Percentiles rank a stretch among this genome's conserved stretches.
phyloP scores from a whole-genome alignment of 2,113 vertebrate species.

The Grantiella picta region DNA sequence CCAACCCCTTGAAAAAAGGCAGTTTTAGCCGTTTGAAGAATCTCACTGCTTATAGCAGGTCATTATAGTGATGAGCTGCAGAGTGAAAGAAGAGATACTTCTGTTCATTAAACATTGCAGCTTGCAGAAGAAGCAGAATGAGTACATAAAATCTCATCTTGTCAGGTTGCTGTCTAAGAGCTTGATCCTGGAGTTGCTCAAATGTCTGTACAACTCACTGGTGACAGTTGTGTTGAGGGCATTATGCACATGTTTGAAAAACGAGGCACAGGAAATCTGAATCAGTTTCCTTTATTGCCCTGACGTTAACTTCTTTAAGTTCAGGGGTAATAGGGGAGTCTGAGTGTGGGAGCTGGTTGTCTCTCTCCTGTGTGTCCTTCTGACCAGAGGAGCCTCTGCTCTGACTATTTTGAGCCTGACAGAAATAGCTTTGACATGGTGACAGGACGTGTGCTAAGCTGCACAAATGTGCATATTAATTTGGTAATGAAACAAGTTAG shows the following conservation, averaged over 20 bases:
- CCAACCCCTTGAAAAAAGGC: neutral
- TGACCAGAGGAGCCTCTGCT: neutral
- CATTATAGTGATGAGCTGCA: neutral
- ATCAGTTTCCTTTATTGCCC: neutral
- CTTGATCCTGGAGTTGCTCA: neutral
- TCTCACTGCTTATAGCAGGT: neutral
- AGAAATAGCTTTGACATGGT: neutral
- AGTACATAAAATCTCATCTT: neutral
- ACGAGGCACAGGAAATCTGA: neutral
- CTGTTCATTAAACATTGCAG: neutral
- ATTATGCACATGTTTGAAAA: neutral
- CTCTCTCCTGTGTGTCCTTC: neutral
- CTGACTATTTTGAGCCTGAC: neutral
- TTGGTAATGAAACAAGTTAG: constrained; percentile 5
- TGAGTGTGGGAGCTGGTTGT: neutral
- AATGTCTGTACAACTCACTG: neutral
- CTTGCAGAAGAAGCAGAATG: neutral
- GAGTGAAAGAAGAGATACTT: neutral
- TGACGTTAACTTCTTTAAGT: neutral
- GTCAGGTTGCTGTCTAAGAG: neutral
- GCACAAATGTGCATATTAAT: neutral
- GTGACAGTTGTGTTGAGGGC: neutral
- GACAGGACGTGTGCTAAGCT: neutral
- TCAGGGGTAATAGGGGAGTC: neutral
- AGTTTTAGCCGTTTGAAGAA: neutral